phyloP scores from a whole-genome alignment of 2,797 vertebrate genomes.

The Myotis vivesi region DNA sequence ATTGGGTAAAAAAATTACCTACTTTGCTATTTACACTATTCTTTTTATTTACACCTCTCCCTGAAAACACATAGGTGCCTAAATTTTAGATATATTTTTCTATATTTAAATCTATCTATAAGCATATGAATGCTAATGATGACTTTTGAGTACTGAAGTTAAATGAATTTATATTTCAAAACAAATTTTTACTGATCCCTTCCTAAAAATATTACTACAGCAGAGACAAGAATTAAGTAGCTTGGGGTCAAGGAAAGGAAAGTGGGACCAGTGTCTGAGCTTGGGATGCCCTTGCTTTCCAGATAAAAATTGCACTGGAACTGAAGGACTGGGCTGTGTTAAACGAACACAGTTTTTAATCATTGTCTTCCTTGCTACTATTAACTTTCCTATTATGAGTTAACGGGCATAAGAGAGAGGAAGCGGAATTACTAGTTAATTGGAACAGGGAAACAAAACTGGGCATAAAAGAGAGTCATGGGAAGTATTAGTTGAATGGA shows the following conservation, averaged over 20 bases:
- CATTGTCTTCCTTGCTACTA: not conserved
- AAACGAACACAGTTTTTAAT: not conserved
- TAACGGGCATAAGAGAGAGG: not conserved
- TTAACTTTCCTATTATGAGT: not conserved
- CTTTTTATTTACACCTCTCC: not conserved
- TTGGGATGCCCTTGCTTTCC: not conserved
- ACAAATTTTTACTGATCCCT: not conserved
- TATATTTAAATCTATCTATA: not conserved
- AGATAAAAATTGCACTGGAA: not conserved
- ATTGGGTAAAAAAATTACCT: not conserved
- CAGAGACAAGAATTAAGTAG: not conserved
- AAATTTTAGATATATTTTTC: not conserved
- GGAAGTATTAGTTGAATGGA: not conserved
- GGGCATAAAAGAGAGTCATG: not conserved
- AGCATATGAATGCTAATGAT: not conserved
- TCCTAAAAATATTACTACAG: slow-evolving; percentile 6
- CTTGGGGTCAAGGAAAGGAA: not conserved
- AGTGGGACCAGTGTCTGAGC: not conserved
- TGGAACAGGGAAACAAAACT: not conserved
- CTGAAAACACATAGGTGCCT: not conserved
- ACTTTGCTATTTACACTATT: not conserved
- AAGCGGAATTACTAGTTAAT: not conserved
- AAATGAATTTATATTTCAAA: slow-evolving; percentile 13
- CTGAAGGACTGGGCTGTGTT: not conserved
- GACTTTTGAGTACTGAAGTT: slow-evolving; percentile 1